Evolutionary conservation across 2,797 vertebrate species (phyloP), one percentile per base, ranked within the genome.

Genomic region (Paedocypris micromegethes): DNA sequence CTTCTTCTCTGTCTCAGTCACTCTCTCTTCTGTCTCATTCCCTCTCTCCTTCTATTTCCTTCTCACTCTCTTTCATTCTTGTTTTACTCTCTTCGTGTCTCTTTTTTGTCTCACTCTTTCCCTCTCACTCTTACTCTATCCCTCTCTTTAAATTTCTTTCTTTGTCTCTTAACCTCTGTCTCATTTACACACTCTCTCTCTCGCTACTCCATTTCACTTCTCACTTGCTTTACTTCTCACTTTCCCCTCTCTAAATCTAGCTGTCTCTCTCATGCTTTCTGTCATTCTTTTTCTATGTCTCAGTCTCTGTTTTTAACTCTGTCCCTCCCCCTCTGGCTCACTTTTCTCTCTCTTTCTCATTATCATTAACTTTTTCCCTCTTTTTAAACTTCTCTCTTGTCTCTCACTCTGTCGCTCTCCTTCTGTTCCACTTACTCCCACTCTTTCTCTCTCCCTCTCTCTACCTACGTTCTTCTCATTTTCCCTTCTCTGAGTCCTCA

Each of bases 191-290:
- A 23, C 23, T 1, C 23, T 23, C 23, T 23, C 23, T 23, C 23
- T 23, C 86, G 23, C 23, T 23, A 5, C 6, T 0, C 37, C 42
- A 46, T 43, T 38, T 53, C 44, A 8, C n/a, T 23, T 5, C 47
- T n/a, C 54, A 4, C 9, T 57, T 70, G 44, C 8, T 23, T 23
- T 23, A 23, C 1, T 62, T 49, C 56, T 9, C n/a, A 0, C 56
- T 5, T 43, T 8, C 46, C 4, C 58, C 44, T 48, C 9, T 62
- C 5, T 46, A 44, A 5, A 23, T 76, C 6, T 23, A 23, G 23
- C 23, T 23, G 23, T 23, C 23, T 23, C 23, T 23, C 23, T 23
- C 23, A 23, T 23, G 23, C 23, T 23, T 23, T 23, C 23, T 23
- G 23, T 23, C 23, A 23, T 23, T 23, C 23, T 23, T 1, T 23